These are phyloP conservation scores for Nephila pilipes DNA, from an alignment of 1,140 invertebrate genomes.

Conservation along the genomic window DNA sequence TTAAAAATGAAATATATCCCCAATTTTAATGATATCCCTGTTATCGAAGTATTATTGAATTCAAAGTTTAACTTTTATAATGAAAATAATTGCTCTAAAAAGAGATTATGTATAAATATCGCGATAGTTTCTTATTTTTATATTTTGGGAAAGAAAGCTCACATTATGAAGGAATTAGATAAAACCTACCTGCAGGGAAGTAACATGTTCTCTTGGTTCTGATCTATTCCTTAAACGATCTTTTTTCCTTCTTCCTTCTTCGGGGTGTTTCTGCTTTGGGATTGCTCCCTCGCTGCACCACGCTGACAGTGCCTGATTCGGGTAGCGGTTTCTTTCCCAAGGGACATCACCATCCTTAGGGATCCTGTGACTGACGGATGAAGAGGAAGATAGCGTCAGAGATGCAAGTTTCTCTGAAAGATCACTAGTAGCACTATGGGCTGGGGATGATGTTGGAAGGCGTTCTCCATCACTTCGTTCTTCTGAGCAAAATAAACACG, in stretches of 20 bases:
- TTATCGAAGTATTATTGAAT: too few species aligned
- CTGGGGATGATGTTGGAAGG: not conserved
- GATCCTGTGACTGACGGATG: constrained; percentile 53
- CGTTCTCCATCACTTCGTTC: not conserved
- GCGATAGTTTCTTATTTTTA: too few species aligned
- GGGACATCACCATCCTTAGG: not conserved
- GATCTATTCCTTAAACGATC: constrained; percentile 63
- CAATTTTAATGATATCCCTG: too few species aligned
- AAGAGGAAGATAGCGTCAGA: constrained; percentile 61
- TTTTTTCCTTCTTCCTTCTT: constrained; percentile 50
- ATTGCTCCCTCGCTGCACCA: constrained; percentile 75
- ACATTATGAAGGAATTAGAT: not conserved
- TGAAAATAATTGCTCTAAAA: too few species aligned
- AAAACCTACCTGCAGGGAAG: constrained; percentile 53
- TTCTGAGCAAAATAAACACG: not conserved
- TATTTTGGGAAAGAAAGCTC: too few species aligned
- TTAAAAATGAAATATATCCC: too few species aligned
- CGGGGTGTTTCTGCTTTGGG: constrained; percentile 67
- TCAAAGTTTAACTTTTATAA: too few species aligned
- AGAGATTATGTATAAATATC: too few species aligned
- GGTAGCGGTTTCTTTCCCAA: constrained; percentile 38
- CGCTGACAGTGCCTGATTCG: constrained; percentile 53
- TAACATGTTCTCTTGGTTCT: constrained; percentile 65
- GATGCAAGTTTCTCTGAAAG: constrained; percentile 60
- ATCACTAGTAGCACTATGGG: constrained; percentile 48